These are phyloP conservation scores for Maconellicoccus hirsutus DNA, from an alignment of 1,140 invertebrate species.

Conservation along the genomic window DNA sequence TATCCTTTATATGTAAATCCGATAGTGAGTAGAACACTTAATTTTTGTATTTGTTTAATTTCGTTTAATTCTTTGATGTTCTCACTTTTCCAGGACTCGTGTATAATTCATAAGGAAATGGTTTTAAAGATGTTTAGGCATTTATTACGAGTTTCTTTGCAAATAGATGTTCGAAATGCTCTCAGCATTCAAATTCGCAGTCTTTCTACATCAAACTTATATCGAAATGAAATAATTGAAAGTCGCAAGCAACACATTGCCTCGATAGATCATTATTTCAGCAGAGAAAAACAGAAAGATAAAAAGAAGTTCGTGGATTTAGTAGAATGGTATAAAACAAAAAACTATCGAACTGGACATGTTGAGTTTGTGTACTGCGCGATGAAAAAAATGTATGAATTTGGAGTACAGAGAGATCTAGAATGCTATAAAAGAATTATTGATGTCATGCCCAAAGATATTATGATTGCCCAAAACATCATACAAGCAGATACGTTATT, in stretches of 20 bases:
- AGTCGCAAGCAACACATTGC: background rate
- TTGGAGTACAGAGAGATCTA: slow-evolving; percentile 78
- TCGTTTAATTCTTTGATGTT: too few relatives aligned
- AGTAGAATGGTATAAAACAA: slow-evolving; percentile 55
- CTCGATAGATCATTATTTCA: slow-evolving; percentile 24
- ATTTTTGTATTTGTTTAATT: too few relatives aligned
- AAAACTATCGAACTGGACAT: slow-evolving; percentile 55
- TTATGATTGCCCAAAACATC: slow-evolving; percentile 66
- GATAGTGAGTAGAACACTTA: too few relatives aligned
- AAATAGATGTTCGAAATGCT: too few relatives aligned
- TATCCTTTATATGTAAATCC: too few relatives aligned
- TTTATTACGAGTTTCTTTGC: too few relatives aligned
- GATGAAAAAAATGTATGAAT: slow-evolving; percentile 76
- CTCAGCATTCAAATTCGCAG: too few relatives aligned
- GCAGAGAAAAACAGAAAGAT: slow-evolving; percentile 45
- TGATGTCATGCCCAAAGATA: slow-evolving; percentile 84
- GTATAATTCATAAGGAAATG: too few relatives aligned
- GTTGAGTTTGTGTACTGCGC: slow-evolving; percentile 90
- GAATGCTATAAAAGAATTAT: slow-evolving; percentile 83
- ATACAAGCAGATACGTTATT: slow-evolving; percentile 81
- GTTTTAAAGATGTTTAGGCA: too few relatives aligned
- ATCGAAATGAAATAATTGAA: background rate
- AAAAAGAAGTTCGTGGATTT: slow-evolving; percentile 62
- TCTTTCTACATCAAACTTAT: too few relatives aligned
- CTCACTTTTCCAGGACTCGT: too few relatives aligned